Conservation (phyloP, 2,113 vertebrate genomes). For the Nansenia antarctica region DNA sequence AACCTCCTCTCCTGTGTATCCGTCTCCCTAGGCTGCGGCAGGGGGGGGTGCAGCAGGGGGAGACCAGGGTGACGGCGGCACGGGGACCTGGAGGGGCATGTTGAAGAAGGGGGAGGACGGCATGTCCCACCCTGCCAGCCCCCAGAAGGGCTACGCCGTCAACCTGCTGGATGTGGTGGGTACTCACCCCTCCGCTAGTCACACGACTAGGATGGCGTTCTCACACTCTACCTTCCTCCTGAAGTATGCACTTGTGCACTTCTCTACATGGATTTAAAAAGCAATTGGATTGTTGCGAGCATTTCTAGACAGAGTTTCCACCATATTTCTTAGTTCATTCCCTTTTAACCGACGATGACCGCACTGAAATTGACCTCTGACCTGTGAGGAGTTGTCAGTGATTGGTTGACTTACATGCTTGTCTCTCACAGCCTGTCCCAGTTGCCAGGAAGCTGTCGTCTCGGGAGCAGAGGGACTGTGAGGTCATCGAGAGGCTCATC, state of each 20-base stretch:
- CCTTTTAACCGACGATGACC: too few species aligned
- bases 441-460: constrained; percentile 95
- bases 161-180: constrained; percentile 96
- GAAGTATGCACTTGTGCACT: too few species aligned
- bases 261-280: too few species aligned
- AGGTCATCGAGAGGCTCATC: constrained; percentile 97
- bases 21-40: constrained; percentile 40
- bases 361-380: background rate
- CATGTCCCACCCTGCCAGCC: constrained; percentile 73
- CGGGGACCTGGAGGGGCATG: constrained; percentile 95
- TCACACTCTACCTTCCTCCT: too few species aligned
- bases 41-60: constrained; percentile 61
- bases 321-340: too few species aligned
- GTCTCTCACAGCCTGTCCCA: constrained; percentile 86
- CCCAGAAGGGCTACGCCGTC: constrained; percentile 89
- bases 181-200: background rate
- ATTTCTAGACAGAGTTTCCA: too few species aligned
- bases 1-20: background rate
- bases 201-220: too few species aligned
- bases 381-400: background rate
- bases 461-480: constrained; percentile 95
- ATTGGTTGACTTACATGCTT: background rate
- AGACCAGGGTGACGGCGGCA: constrained; percentile 78
- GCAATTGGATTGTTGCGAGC: too few species aligned
- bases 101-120: constrained; percentile 87